Evolutionary conservation across 2,888 invertebrate species (phyloP), one percentile per base, ranked within the genome.

Genomic region (Thereva nobilitata): DNA sequence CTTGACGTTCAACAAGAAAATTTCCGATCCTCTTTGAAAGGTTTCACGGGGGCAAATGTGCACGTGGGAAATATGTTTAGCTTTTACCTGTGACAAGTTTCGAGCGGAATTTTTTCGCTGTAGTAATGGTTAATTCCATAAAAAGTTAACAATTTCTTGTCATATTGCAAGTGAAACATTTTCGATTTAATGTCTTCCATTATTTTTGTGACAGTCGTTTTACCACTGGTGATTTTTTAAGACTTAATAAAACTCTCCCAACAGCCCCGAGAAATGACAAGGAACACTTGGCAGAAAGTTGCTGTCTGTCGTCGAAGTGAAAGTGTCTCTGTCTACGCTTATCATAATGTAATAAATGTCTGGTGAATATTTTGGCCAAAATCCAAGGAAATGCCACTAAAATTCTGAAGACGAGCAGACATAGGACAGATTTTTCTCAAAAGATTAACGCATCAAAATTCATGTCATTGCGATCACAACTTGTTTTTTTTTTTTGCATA

Each of bases 331-430:
- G 23, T 23, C 56, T 50, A 49, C 56, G 65, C 65, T 55, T 65
- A 65, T 65, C 65, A 65, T 65, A 65, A 56, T 49, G 41, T 65
- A 65, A 65, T 41, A 56, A 65, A 65, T 65, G 65, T 56, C 55
- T 55, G 23, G 55, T 42, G 55, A 49, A 56, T 49, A 40, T 47
- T 35, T 56, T 65, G 65, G 65, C 41, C 10, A 38, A 9, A n/a
- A 41, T 47, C 65, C 65, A 65, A 50, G 41, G 10, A 55, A 65
- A 56, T 56, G 55, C 65, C 56, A 50, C 52, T 34, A 52, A n/a
- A 55, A 56, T 54, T 42, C 47, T 37, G 10, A 59, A 47, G 57
- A 59, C 45, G 44, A 47, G 35, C n/a, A 7, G 12, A 35, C 6
- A 49, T 61, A n/a, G 57, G 57, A 47, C 50, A 61, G 50, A 35